phyloP scores from a whole-genome alignment of 2,113 vertebrate genomes.

The Paramormyrops kingsleyae region DNA sequence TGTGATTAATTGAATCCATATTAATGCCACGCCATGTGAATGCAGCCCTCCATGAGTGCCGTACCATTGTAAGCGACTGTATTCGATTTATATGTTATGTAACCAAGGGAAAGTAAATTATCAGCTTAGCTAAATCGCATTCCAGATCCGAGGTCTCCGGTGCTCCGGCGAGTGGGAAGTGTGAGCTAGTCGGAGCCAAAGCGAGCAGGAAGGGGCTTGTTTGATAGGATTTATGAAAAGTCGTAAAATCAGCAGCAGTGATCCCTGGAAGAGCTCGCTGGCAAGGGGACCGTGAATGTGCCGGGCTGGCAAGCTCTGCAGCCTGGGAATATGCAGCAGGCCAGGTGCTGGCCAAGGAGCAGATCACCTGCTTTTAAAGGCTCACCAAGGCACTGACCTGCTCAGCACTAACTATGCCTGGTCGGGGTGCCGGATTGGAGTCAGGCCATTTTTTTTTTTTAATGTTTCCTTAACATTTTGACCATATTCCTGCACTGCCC shows the following conservation, averaged over 20 bases:
- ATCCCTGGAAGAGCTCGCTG: slow-evolving; percentile 47
- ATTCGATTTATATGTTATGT: neutral
- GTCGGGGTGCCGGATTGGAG: neutral
- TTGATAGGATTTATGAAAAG: slow-evolving; percentile 61
- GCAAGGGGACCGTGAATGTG: slow-evolving; percentile 44
- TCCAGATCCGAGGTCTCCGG: slow-evolving; percentile 37
- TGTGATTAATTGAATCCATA: neutral
- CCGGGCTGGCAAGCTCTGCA: slow-evolving; percentile 44
- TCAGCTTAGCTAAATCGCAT: neutral
- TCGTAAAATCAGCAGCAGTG: slow-evolving; percentile 55
- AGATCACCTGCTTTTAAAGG: slow-evolving; percentile 18
- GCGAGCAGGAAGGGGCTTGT: slow-evolving; percentile 50
- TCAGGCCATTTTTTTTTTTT: neutral
- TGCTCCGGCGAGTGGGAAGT: slow-evolving; percentile 40
- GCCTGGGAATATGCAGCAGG: slow-evolving; percentile 34
- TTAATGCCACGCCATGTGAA: neutral
- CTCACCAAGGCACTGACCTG: neutral
- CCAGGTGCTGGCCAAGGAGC: slow-evolving; percentile 5
- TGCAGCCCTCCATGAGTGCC: neutral
- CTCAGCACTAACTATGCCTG: neutral
- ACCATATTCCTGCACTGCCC: neutral
- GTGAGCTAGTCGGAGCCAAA: slow-evolving; percentile 29
- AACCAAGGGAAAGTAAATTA: slow-evolving; percentile 1
- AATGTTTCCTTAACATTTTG: slow-evolving; percentile 5
- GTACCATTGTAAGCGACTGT: neutral